Conservation (phyloP, 2,888 invertebrate genomes). For the Drosophila quinaria region DNA sequence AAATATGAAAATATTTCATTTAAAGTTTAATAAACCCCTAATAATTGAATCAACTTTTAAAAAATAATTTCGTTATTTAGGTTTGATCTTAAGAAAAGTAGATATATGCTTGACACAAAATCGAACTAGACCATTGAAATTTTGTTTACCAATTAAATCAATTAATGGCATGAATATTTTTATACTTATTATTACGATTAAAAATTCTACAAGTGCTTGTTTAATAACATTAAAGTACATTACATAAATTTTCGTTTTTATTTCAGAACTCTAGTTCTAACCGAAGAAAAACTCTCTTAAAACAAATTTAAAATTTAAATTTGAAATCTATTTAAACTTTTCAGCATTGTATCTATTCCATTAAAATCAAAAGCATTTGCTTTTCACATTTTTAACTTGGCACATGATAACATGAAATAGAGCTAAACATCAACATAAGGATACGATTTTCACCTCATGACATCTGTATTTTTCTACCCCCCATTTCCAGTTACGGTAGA, state of each 20-base stretch:
- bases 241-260: no score
- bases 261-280: background rate
- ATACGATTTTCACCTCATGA: constrained; percentile 27
- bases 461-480: background rate
- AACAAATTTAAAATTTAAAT: background rate
- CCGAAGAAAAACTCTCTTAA: background rate
- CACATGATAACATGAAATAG: constrained; percentile 37
- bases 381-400: constrained; percentile 24
- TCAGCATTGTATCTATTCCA: background rate
- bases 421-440: constrained; percentile 32
- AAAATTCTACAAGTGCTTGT: no score
- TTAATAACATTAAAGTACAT: no score
- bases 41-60: no score
- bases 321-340: background rate
- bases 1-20: no score
- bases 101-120: no score
- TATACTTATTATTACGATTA: no score
- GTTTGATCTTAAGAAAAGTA: no score
- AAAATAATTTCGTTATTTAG: no score
- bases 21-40: no score
- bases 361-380: constrained; percentile 29
- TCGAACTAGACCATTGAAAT: background rate
- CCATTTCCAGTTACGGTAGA: constrained; percentile 14
- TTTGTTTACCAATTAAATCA: no score
- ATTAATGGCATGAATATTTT: no score